phyloP scores from a whole-genome alignment of 2,888 invertebrate genomes.

The Meghimatium bilineatum region DNA sequence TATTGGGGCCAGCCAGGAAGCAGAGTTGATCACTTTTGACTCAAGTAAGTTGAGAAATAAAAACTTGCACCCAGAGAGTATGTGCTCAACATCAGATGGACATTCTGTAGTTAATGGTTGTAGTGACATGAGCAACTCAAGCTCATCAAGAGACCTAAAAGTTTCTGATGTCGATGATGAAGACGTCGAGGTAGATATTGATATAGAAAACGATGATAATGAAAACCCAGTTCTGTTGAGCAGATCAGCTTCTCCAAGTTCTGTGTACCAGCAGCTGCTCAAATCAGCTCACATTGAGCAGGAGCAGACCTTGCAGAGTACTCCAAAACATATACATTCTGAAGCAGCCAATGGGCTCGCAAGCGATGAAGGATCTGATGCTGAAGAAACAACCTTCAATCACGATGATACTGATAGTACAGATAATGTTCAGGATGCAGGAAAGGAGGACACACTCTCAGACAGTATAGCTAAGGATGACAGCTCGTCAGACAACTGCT shows the following conservation, averaged over 20 bases:
- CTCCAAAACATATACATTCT: not conserved
- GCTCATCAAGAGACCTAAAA: slow-evolving; percentile 20
- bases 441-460: not conserved
- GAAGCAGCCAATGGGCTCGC: slow-evolving; percentile 15
- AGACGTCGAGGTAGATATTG: slow-evolving; percentile 69
- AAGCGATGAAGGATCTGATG: not conserved
- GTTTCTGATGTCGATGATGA: slow-evolving; percentile 49
- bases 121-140: slow-evolving; percentile 32
- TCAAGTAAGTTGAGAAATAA: slow-evolving; percentile 20
- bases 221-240: slow-evolving; percentile 61
- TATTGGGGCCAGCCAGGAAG: slow-evolving; percentile 25
- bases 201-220: slow-evolving; percentile 67
- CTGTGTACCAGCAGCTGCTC: slow-evolving; percentile 67
- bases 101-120: slow-evolving; percentile 1
- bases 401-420: not conserved
- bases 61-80: slow-evolving; percentile 6
- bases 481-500: not conserved
- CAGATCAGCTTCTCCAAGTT: slow-evolving; percentile 70
- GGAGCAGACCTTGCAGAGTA: not conserved
- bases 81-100: slow-evolving; percentile 17
- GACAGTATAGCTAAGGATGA: slow-evolving; percentile 12
- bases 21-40: slow-evolving; percentile 41
- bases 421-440: not conserved
- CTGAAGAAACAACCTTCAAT: not conserved
- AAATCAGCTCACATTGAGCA: slow-evolving; percentile 47